A percentile compares a stretch with the other conserved stretches of the same genome.
These are phyloP conservation scores for Furcula furcula DNA, from an alignment of 2,888 invertebrate genomes.

Conservation along the genomic window DNA sequence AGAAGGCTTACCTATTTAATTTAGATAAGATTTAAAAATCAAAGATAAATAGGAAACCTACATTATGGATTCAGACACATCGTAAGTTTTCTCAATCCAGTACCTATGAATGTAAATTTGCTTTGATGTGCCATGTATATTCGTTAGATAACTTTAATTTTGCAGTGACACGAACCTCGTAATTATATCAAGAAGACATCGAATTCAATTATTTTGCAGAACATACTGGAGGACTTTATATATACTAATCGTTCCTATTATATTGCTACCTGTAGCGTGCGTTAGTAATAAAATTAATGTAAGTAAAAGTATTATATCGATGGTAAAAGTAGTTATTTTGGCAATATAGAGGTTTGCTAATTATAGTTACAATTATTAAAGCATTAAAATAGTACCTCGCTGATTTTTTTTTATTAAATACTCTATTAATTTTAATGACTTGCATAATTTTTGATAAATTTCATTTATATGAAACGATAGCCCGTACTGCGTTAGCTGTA, in stretches of 20 bases:
- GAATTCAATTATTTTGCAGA: constrained; percentile 43
- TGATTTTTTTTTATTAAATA: too few species aligned
- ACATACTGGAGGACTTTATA: constrained; percentile 51
- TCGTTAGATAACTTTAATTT: neutral
- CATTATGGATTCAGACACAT: constrained; percentile 35
- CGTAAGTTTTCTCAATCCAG: constrained; percentile 26
- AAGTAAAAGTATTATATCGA: too few species aligned
- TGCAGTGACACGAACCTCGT: constrained; percentile 52
- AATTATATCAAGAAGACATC: constrained; percentile 44
- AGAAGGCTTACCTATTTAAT: too few species aligned
- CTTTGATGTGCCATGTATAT: too few species aligned
- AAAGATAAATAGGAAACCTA: neutral
- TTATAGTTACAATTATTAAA: too few species aligned
- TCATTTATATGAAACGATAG: too few species aligned
- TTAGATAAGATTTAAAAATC: constrained; percentile 8
- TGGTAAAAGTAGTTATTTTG: too few species aligned
- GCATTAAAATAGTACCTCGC: too few species aligned
- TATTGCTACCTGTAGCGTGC: constrained; percentile 49
- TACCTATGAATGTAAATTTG: neutral
- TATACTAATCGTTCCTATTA: constrained; percentile 43
- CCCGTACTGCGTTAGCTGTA: too few species aligned
- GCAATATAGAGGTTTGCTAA: too few species aligned
- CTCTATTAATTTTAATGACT: too few species aligned
- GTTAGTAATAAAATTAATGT: constrained; percentile 45
- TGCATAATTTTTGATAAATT: too few species aligned